Conservation (phyloP, 2,797 vertebrate genomes). For the Calcarius lapponicus region DNA sequence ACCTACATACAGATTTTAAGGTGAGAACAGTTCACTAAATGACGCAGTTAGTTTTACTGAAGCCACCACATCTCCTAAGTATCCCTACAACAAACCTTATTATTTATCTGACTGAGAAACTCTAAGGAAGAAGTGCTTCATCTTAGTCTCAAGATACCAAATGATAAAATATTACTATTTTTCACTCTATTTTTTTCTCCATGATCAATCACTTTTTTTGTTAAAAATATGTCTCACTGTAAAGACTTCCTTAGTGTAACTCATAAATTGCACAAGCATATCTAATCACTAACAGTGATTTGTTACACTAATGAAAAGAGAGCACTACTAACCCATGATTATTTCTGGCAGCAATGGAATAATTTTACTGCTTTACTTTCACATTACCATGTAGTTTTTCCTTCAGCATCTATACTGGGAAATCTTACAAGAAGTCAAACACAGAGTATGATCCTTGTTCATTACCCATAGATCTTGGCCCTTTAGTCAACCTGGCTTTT, state of each 20-base stretch:
- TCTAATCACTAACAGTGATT: background rate
- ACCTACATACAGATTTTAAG: background rate
- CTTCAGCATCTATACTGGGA: background rate
- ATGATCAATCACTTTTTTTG: background rate
- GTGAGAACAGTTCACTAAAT: background rate
- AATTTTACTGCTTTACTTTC: background rate
- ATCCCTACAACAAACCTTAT: background rate
- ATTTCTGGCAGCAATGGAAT: constrained; percentile 1
- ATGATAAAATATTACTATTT: background rate
- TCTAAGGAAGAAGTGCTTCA: background rate
- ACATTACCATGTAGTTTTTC: background rate
- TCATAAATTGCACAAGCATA: background rate
- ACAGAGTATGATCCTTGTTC: background rate
- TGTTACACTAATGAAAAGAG: background rate
- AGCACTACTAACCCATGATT: constrained; percentile 14
- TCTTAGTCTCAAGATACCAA: background rate
- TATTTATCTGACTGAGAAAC: background rate
- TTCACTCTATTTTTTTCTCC: background rate
- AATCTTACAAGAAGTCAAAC: background rate
- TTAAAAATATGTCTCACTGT: background rate
- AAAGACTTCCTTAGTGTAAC: background rate
- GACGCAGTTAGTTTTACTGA: background rate
- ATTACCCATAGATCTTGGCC: background rate
- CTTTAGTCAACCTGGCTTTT: background rate
- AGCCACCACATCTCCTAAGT: background rate